phyloP scores from a whole-genome alignment of 2,113 vertebrate genomes.

The Sylvietta virens region DNA sequence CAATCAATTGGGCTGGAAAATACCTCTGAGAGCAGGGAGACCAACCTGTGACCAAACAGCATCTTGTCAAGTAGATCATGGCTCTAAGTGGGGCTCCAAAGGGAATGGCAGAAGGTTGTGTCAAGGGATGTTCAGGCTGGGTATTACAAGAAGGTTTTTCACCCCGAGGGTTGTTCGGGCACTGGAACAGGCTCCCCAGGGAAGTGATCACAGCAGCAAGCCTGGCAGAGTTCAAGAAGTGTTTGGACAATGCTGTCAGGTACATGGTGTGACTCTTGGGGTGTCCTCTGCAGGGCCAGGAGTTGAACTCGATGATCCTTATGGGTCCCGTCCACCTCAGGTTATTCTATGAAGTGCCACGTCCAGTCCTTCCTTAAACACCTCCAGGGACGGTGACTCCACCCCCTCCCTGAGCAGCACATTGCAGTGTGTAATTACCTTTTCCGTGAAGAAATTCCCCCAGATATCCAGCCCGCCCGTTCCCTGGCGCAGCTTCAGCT shows the following conservation, averaged over 20 bases:
- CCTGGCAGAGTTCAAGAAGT: neutral
- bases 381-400: neutral
- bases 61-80: neutral
- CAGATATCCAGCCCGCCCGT: accelerated
- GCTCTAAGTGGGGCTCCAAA: neutral
- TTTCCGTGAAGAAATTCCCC: neutral
- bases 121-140: too few relatives aligned
- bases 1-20: neutral
- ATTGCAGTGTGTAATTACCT: neutral
- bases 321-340: neutral
- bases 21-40: neutral
- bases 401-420: neutral
- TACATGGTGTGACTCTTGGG: neutral
- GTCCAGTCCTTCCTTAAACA: neutral
- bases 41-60: too few relatives aligned
- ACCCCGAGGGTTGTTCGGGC: accelerated
- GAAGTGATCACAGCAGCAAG: neutral
- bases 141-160: neutral
- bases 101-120: neutral
- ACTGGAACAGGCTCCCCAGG: neutral
- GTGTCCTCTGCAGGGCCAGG: neutral
- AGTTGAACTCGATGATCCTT: neutral
- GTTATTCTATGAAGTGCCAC: neutral
- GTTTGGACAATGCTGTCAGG: neutral
- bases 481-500: neutral